These are phyloP conservation scores for Zoanthus solanderi DNA, from an alignment of 92 coral and sea anemone genomes.

Conservation along the genomic window DNA sequence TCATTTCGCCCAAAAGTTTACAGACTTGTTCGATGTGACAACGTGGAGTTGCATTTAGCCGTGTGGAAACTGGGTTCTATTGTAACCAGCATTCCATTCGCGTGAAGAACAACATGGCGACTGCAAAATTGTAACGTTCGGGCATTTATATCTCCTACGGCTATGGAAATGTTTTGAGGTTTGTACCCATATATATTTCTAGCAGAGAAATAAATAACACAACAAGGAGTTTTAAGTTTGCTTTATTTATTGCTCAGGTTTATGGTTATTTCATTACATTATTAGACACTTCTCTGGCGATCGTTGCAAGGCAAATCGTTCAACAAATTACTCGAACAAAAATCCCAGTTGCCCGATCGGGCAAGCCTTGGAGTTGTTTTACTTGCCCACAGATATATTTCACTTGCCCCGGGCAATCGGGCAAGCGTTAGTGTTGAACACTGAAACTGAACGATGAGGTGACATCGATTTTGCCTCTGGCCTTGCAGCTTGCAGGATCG, in stretches of 20 bases:
- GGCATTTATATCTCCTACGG: slow-evolving; percentile 44
- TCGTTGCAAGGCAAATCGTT: slow-evolving; percentile 46
- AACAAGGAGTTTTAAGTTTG: slow-evolving; percentile 41
- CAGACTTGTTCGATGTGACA: slow-evolving; percentile 11
- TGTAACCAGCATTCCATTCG: slow-evolving; percentile 54
- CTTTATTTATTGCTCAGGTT: slow-evolving; percentile 51
- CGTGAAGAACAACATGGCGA: slow-evolving; percentile 49
- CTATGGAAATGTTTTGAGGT: slow-evolving; percentile 55
- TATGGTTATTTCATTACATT: slow-evolving; percentile 45
- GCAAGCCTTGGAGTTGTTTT: no score
- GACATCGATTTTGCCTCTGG: slow-evolving; percentile 1
- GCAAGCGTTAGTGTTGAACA: no score
- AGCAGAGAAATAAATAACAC: slow-evolving; percentile 58
- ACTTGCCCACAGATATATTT: no score
- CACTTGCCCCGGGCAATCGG: no score
- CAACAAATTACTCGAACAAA: not conserved
- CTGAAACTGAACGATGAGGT: not conserved
- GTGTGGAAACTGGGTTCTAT: slow-evolving; percentile 13
- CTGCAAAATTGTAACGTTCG: slow-evolving; percentile 49
- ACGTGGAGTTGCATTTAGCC: slow-evolving; percentile 10
- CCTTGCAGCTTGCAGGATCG: not conserved
- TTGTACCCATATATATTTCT: slow-evolving; percentile 50
- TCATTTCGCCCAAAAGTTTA: slow-evolving; percentile 4
- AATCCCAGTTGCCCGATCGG: no score
- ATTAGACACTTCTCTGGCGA: slow-evolving; percentile 42